Base-by-base conservation (phyloP, 2,888 invertebrate species). In the Fabriciana adippe region DNA sequence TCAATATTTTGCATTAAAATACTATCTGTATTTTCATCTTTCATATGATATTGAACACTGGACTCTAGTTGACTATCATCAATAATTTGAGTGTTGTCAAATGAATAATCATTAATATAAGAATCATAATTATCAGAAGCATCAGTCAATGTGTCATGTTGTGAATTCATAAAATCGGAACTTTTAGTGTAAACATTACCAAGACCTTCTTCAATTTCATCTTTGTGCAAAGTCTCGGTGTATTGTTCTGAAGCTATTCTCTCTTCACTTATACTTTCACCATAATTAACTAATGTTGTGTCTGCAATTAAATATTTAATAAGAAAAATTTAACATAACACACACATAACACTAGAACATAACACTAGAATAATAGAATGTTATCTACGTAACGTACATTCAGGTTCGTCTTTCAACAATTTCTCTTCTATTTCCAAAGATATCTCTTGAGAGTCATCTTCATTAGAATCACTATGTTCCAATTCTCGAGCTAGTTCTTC, bases 361-460 rank as follows among this genome's bases (percentile, higher is more conserved):
- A 51, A 51, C 31, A 48, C 13, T 55, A 60, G 16, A 47, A 8
- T 47, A 13, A 3, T 48, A 13, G 48, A 3, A 47, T 15, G 18
- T 13, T 21, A 67, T 3, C 6, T 4, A 47, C 26, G 3, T 11
- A 60, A 50, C 51, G 74, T 79, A 92, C 92, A 92, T 82, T 92
- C 91, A 48, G 92, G 92, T 80, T 92, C 91, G 77, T 93, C 93
- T 82, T 90, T 93, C 2, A 93, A 77, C 31, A 93, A 76, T 68
- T 89, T 92, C 71, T 93, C 93, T 79, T 93, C 93, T 64, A 88
- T 85, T 79, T 93, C 93, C 66, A 92, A 75, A 2, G 93, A 92
- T 74, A 93, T 89, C 71, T 93, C 93, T 75, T 90, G 90, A 18
- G 86, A 85, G 75, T 92, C 92, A 41, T 92, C 93, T 78, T 93